A percentile compares a stretch with the other conserved stretches of the same genome.
Conservation (phyloP, 2,797 vertebrate species). For the Rousettus madagascariensis region DNA sequence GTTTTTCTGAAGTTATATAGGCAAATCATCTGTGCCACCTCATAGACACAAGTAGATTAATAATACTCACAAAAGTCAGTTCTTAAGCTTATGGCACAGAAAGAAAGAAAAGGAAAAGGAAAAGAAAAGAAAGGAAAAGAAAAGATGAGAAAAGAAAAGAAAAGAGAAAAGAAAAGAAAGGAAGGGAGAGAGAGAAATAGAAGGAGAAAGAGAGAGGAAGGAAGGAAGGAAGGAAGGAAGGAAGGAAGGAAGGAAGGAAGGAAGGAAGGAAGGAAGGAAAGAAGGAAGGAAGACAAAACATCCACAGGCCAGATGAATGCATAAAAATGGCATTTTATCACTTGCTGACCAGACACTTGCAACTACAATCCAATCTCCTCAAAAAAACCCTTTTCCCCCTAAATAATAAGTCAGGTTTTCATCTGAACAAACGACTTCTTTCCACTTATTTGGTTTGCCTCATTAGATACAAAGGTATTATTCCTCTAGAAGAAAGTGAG, state of each 20-base stretch:
- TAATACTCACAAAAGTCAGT: constrained; percentile 67
- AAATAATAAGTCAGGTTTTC: constrained; percentile 61
- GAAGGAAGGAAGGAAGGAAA: no score
- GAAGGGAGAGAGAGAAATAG: no score
- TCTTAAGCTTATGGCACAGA: constrained; percentile 55
- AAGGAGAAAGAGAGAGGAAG: no score
- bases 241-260: no score
- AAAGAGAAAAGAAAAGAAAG: no score
- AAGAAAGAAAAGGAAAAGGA: background rate
- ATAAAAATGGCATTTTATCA: constrained; percentile 55
- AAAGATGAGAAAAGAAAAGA: no score
- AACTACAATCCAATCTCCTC: constrained; percentile 63
- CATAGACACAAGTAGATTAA: constrained; percentile 71
- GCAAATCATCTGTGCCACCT: background rate
- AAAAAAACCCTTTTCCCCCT: background rate
- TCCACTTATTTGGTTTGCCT: background rate
- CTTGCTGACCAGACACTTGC: constrained; percentile 65
- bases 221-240: no score
- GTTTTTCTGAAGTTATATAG: background rate
- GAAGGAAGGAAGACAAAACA: background rate
- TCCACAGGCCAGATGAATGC: constrained; percentile 66
- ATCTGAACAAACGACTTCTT: background rate
- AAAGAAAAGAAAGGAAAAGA: no score
- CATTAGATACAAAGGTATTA: background rate
- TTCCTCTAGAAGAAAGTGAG: background rate